These are phyloP conservation scores for Bradypodion ventrale DNA, from an alignment of 2,797 vertebrate genomes.

Conservation along the genomic window DNA sequence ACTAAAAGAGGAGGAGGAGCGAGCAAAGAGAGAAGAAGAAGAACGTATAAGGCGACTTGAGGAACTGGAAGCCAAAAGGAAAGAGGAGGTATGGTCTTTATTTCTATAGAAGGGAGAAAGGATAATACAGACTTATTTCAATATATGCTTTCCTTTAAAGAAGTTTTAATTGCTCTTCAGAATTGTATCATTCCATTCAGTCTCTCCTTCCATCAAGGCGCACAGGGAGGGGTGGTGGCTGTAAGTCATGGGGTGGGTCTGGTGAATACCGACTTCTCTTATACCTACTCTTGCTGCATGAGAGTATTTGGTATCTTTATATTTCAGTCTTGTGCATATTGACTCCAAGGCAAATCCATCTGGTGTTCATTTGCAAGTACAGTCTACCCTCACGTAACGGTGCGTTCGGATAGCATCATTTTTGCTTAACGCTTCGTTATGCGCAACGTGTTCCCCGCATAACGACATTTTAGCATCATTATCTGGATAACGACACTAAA, in stretches of 20 bases:
- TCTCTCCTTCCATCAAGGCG: too few relatives aligned
- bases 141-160: not conserved
- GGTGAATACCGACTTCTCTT: not conserved
- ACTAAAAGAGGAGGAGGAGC: slow-evolving; percentile 88
- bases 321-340: not conserved
- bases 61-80: slow-evolving; percentile 88
- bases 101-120: not conserved
- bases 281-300: not conserved
- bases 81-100: slow-evolving; percentile 84
- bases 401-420: too few relatives aligned
- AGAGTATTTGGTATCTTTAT: not conserved
- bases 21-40: slow-evolving; percentile 86
- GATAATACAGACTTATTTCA: not conserved
- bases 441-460: too few relatives aligned
- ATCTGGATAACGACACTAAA: too few relatives aligned
- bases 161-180: too few relatives aligned
- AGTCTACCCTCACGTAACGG: too few relatives aligned
- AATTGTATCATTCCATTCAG: too few relatives aligned
- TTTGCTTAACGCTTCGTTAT: too few relatives aligned
- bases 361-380: not conserved
- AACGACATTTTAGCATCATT: too few relatives aligned
- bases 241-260: not conserved
- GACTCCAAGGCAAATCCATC: not conserved
- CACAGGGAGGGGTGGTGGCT: too few relatives aligned
- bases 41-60: slow-evolving; percentile 86